Evolutionary conservation across 2,113 vertebrate species (phyloP).

Genomic region (Rhombomys opimus): DNA sequence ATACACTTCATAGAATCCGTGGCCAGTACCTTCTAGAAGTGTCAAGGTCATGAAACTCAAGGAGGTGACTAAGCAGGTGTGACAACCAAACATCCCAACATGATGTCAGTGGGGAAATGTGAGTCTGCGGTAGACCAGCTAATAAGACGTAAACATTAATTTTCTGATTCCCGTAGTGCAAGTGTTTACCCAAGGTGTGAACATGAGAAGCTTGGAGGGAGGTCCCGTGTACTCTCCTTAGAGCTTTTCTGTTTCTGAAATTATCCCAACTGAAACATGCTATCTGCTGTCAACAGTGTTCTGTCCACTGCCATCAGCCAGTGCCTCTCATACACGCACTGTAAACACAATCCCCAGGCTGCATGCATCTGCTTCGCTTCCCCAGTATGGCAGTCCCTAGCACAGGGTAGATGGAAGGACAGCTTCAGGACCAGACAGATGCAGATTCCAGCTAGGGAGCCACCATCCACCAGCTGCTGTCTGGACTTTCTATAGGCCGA

Average conservation of each 20-base stretch:
- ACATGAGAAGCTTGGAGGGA: not conserved
- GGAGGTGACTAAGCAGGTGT: not conserved
- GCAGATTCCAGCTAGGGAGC: not conserved
- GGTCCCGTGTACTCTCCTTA: too few relatives aligned
- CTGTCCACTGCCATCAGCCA: not conserved
- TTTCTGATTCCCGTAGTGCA: not conserved
- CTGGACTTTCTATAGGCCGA: not conserved
- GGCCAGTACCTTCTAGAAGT: not conserved
- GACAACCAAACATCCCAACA: not conserved
- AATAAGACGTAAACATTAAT: accelerated
- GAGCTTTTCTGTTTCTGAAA: not conserved
- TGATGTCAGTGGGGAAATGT: not conserved
- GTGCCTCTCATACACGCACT: not conserved
- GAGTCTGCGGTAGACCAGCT: not conserved
- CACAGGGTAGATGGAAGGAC: not conserved
- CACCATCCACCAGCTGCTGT: not conserved
- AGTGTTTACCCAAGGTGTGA: not conserved
- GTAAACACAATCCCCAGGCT: too few relatives aligned
- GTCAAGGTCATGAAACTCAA: not conserved
- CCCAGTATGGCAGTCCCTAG: not conserved
- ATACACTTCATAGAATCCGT: not conserved
- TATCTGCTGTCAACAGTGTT: not conserved
- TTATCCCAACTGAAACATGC: not conserved
- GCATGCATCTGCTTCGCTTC: not conserved
- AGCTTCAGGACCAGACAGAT: not conserved